A percentile compares a stretch with the other conserved stretches of the same genome.
These are phyloP conservation scores for Ophioninae sp. DNA, from an alignment of 2,888 invertebrate genomes.

Conservation along the genomic window DNA sequence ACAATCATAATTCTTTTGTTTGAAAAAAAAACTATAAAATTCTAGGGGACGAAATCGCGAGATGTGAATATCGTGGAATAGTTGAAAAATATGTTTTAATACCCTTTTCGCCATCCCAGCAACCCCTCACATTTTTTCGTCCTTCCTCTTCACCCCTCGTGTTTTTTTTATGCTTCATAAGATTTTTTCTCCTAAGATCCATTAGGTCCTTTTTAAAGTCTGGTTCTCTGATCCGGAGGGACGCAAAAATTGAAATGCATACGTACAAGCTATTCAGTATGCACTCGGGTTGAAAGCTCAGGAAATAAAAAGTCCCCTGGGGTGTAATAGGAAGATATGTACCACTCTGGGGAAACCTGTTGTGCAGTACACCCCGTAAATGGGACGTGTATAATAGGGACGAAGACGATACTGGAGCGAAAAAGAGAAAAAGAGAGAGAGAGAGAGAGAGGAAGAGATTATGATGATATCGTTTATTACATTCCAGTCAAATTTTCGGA, in stretches of 20 bases:
- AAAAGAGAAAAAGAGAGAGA: slow-evolving; percentile 1
- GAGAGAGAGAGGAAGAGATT: background rate
- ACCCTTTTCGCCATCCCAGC: background rate
- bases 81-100: background rate
- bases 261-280: background rate
- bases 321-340: slow-evolving; percentile 23
- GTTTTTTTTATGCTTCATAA: background rate
- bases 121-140: background rate
- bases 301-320: slow-evolving; percentile 27
- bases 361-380: slow-evolving; percentile 36
- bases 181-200: background rate
- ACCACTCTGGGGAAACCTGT: slow-evolving; percentile 38
- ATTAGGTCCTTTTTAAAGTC: background rate
- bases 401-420: slow-evolving; percentile 27
- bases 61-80: too few species aligned
- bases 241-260: background rate
- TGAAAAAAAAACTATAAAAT: too few species aligned
- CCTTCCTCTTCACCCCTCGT: background rate
- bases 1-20: too few species aligned
- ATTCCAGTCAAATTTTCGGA: too few species aligned
- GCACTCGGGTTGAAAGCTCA: slow-evolving; percentile 2
- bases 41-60: too few species aligned
- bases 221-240: background rate
- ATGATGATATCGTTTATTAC: too few species aligned
- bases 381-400: slow-evolving; percentile 38